Conservation (phyloP, 2,797 vertebrate genomes). For the Micropoecilia bifurca region DNA sequence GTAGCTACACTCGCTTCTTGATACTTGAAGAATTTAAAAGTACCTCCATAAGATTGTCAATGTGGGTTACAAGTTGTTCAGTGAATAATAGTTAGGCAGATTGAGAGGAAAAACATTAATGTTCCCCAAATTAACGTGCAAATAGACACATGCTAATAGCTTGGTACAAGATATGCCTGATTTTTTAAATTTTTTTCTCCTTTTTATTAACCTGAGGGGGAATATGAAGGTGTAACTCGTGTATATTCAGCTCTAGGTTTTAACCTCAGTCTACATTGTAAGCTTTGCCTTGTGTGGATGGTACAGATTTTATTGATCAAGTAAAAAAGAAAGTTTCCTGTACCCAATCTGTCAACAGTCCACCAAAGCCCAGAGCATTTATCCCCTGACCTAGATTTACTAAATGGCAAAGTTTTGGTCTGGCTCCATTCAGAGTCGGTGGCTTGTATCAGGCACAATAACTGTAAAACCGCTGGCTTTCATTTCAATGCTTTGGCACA, state of each 20-base stretch:
- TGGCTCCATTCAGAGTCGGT: slow-evolving; percentile 42
- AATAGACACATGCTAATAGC: not conserved
- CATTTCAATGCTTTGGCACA: slow-evolving; percentile 37
- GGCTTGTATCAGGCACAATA: slow-evolving; percentile 45
- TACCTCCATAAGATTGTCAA: slow-evolving; percentile 43
- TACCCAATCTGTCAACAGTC: slow-evolving; percentile 21
- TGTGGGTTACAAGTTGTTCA: not conserved
- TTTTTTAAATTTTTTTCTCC: not conserved
- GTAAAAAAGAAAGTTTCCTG: slow-evolving; percentile 5
- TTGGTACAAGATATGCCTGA: not conserved
- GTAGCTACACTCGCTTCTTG: slow-evolving; percentile 67
- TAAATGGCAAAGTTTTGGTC: slow-evolving; percentile 45
- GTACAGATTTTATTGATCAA: not conserved
- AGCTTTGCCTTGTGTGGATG: not conserved
- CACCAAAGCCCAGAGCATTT: slow-evolving; percentile 20
- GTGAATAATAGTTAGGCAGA: not conserved
- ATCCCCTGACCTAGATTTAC: slow-evolving; percentile 42
- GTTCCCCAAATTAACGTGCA: not conserved
- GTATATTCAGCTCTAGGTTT: not conserved
- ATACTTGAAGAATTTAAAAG: slow-evolving; percentile 62
- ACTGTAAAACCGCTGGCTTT: slow-evolving; percentile 37
- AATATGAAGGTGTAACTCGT: not conserved
- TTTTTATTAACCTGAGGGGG: not conserved
- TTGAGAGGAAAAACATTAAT: slow-evolving; percentile 2
- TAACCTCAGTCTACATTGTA: not conserved